phyloP scores from a whole-genome alignment of 2,113 vertebrate species.

The Psittacus erithacus region DNA sequence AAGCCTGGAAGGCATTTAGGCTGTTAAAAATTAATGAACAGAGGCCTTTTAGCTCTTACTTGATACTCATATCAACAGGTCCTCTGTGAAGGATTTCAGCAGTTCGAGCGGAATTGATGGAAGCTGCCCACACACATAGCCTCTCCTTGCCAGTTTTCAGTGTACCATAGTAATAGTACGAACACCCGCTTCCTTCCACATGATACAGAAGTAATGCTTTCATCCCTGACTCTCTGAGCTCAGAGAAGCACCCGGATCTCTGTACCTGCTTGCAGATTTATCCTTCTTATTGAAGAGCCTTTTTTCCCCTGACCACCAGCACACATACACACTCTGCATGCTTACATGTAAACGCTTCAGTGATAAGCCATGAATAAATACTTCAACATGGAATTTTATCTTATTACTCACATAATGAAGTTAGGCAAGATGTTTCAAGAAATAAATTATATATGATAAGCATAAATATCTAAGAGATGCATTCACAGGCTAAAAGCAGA shows the following conservation, averaged over 20 bases:
- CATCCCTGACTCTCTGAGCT: neutral
- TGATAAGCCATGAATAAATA: neutral
- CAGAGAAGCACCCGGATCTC: neutral
- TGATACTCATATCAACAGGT: neutral
- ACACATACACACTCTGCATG: accelerated
- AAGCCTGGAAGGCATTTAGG: neutral
- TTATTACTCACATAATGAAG: neutral
- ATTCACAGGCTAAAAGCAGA: neutral
- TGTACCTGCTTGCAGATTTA: neutral
- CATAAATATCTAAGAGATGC: neutral
- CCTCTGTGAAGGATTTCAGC: neutral
- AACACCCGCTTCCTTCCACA: neutral
- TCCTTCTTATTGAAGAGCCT: neutral
- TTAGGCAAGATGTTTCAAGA: neutral
- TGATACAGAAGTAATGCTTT: neutral
- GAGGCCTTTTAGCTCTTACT: neutral
- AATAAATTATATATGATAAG: neutral
- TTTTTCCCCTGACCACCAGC: neutral
- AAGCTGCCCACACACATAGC: neutral
- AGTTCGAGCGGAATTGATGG: neutral
- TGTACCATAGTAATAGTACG: accelerated
- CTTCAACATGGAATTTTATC: neutral
- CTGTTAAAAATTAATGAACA: slow-evolving; percentile 6
- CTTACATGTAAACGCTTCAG: neutral
- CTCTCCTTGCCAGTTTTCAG: neutral